Evolutionary conservation across 1,140 invertebrate species (phyloP).

Genomic region (Eurosta solidaginis): DNA sequence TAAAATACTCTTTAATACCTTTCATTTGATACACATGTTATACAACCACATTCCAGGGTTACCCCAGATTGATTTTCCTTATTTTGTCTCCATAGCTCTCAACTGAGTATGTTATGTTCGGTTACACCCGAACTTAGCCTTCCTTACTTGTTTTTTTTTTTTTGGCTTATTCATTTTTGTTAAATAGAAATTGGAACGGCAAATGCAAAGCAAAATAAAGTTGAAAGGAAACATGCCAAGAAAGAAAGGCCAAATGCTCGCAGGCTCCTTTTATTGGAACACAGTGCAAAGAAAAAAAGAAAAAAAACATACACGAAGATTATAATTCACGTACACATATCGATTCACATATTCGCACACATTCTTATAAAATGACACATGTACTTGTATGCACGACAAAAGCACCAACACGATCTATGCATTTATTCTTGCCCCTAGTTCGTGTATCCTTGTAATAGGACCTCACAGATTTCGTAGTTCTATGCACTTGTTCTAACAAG

Average conservation of each 20-base stretch:
- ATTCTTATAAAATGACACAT: not conserved
- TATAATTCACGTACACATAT: not conserved
- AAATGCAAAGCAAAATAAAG: not conserved
- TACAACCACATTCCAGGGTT: too few species aligned
- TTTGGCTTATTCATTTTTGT: too few species aligned
- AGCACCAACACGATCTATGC: not conserved
- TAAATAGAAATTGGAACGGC: not conserved
- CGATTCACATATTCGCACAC: not conserved
- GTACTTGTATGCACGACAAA: not conserved
- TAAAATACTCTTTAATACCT: too few species aligned
- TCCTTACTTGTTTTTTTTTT: not conserved
- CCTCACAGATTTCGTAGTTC: not conserved
- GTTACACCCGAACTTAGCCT: not conserved
- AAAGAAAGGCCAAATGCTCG: not conserved
- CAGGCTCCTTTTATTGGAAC: conserved; percentile 6
- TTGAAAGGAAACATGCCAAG: not conserved
- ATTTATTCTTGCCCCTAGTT: too few species aligned
- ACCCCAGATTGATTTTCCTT: too few species aligned
- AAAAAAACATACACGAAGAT: not conserved
- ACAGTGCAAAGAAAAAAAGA: not conserved
- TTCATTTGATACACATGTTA: too few species aligned
- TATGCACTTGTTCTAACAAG: conserved; percentile 13
- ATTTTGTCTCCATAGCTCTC: too few species aligned
- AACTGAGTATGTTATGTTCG: too few species aligned
- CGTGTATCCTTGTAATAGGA: not conserved